A percentile compares a stretch with the other conserved stretches of the same genome.
phyloP scores from a whole-genome alignment of 2,888 invertebrate genomes.

The Tineola bisselliella region DNA sequence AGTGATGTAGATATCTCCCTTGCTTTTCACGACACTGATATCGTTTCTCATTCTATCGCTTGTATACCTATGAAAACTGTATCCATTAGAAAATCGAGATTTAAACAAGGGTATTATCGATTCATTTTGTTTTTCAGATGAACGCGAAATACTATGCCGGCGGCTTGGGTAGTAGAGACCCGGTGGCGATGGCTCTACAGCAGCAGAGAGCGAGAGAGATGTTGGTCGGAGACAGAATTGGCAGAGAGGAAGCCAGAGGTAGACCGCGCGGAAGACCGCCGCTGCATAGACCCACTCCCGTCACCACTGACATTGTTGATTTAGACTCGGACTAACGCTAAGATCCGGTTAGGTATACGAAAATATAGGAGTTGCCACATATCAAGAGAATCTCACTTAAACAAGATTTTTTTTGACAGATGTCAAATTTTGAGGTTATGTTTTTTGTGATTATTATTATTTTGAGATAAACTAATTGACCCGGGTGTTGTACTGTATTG shows the following conservation, averaged over 20 bases:
- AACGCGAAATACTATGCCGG: constrained; percentile 56
- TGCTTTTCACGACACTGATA: too few species aligned
- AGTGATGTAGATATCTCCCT: too few species aligned
- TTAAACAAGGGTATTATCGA: too few species aligned
- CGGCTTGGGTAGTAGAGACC: constrained; percentile 62
- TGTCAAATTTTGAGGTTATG: too few species aligned
- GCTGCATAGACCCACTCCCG: constrained; percentile 18
- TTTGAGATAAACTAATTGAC: too few species aligned
- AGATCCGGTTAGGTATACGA: neutral
- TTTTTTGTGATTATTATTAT: too few species aligned
- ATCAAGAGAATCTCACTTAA: neutral
- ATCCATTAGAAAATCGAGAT: too few species aligned
- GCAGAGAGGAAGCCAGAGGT: constrained; percentile 15
- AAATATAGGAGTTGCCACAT: neutral
- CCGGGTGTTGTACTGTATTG: too few species aligned
- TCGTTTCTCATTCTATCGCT: too few species aligned
- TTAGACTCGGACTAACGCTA: constrained; percentile 24
- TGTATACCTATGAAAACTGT: too few species aligned
- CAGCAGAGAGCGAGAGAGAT: constrained; percentile 58
- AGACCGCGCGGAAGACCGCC: constrained; percentile 35
- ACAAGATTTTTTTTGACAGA: too few species aligned
- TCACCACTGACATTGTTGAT: constrained; percentile 42
- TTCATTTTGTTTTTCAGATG: neutral
- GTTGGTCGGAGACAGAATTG: constrained; percentile 36
- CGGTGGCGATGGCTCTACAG: constrained; percentile 59